These are phyloP conservation scores for Cossypha heuglini DNA, from an alignment of 2,797 vertebrate species.

Conservation along the genomic window DNA sequence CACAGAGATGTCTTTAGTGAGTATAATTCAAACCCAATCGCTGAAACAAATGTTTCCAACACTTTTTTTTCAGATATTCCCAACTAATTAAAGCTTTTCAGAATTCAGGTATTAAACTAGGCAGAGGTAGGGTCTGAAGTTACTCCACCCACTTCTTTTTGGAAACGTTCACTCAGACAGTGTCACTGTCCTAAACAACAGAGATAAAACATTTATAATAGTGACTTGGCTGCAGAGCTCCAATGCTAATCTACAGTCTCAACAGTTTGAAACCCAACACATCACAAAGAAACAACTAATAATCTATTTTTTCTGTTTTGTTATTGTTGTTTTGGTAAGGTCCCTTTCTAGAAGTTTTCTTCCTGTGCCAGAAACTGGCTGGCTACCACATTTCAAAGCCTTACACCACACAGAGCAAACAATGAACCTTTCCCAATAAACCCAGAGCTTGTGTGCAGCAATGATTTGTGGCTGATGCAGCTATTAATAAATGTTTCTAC, in stretches of 20 bases:
- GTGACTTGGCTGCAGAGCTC: background rate
- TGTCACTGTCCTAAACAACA: background rate
- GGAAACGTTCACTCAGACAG: background rate
- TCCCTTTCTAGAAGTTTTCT: background rate
- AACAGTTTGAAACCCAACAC: background rate
- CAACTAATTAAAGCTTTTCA: background rate
- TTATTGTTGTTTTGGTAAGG: background rate
- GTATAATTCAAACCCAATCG: background rate
- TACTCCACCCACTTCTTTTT: background rate
- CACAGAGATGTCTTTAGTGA: background rate
- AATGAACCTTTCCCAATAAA: background rate
- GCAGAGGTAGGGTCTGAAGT: background rate
- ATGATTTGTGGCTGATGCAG: background rate
- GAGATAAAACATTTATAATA: background rate
- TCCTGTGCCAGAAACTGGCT: background rate
- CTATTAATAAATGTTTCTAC: background rate
- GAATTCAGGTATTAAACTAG: background rate
- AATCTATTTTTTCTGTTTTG: background rate
- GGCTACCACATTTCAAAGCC: background rate
- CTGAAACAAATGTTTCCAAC: background rate
- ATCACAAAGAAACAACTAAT: background rate
- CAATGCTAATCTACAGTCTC: background rate
- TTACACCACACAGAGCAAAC: background rate
- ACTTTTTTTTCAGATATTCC: background rate
- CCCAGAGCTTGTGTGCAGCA: background rate